phyloP scores from a whole-genome alignment of 2,797 vertebrate genomes.

The Lagodon rhomboides region DNA sequence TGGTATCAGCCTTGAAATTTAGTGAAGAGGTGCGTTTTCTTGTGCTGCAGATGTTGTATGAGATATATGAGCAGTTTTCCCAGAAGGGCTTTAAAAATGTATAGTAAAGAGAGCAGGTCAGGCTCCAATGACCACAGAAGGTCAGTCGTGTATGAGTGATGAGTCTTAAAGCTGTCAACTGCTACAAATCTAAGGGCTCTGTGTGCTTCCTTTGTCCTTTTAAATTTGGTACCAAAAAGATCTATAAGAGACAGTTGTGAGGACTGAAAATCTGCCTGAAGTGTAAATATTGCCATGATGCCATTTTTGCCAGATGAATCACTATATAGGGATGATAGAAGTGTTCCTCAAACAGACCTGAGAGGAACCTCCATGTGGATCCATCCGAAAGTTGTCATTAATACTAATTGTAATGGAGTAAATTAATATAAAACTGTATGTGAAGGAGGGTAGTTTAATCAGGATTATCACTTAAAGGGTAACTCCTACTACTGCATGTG shows the following conservation, averaged over 20 bases:
- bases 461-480: neutral
- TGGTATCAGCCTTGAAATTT: neutral
- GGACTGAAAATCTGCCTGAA: neutral
- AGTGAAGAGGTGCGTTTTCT: neutral
- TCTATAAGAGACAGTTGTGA: neutral
- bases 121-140: neutral
- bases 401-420: neutral
- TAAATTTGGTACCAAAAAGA: neutral
- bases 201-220: neutral
- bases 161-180: slow-evolving; percentile 5
- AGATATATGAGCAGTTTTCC: neutral
- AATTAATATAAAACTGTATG: neutral
- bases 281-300: neutral
- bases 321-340: neutral
- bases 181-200: neutral
- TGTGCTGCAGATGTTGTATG: neutral
- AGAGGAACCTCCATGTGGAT: neutral
- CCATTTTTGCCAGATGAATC: neutral
- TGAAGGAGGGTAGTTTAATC: neutral
- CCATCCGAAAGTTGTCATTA: neutral
- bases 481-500: no score
- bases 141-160: neutral
- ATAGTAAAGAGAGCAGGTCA: neutral
- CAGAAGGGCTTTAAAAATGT: neutral
- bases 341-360: neutral